Evolutionary conservation across 64 coral and sea anemone genomes (phyloP).

Genomic region (Exaiptasia diaphana): DNA sequence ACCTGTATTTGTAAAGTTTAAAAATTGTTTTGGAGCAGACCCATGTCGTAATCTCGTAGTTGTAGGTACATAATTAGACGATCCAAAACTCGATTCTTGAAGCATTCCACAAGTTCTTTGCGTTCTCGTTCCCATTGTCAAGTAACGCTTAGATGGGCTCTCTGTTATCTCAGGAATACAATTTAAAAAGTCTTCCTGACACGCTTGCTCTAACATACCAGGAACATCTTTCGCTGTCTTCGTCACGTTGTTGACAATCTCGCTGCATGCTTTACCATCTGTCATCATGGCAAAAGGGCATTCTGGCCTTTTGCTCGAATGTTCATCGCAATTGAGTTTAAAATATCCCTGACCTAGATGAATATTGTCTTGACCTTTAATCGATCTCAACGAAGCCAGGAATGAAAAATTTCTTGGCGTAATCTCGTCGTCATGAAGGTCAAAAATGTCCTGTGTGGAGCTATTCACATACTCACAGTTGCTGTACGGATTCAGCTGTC

Average conservation of each 20-base stretch:
- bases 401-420: conserved; percentile 4
- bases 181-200: conserved; percentile 48
- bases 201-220: conserved; percentile 33
- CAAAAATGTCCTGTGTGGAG: not conserved
- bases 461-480: not conserved
- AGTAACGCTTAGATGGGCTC: conserved; percentile 8
- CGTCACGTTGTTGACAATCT: not conserved
- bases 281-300: not conserved
- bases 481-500: not conserved
- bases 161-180: conserved; percentile 58
- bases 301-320: not conserved
- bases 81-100: too few species aligned
- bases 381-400: not conserved
- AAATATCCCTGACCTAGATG: not conserved
- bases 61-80: too few species aligned
- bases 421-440: not conserved
- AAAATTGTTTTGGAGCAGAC: too few species aligned
- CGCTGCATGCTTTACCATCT: not conserved
- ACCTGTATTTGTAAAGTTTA: too few species aligned
- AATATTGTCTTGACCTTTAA: not conserved
- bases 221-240: not conserved
- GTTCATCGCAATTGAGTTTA: too few species aligned
- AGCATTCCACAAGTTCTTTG: too few species aligned
- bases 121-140: too few species aligned
- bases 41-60: too few species aligned